Percentiles rank a stretch among this genome's conserved stretches.
Evolutionary conservation across 2,113 vertebrate species (phyloP).

Genomic region (Toxotes jaculatrix): DNA sequence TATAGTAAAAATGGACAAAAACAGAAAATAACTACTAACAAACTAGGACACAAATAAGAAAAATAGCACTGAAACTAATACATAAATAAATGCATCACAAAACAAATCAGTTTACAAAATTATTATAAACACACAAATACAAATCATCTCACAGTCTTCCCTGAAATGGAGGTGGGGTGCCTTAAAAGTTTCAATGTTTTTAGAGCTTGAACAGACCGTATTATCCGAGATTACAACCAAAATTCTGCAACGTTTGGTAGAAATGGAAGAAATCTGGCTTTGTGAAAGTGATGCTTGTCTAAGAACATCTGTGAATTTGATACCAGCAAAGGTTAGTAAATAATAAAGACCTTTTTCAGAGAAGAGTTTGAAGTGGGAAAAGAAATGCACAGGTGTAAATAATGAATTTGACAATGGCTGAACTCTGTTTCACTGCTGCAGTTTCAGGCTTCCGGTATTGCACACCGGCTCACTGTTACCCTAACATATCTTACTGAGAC

Average conservation of each 20-base stretch:
- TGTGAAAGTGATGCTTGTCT: neutral
- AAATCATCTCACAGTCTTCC: too few relatives aligned
- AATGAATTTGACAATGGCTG: neutral
- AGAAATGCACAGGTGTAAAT: too few relatives aligned
- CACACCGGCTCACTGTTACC: neutral
- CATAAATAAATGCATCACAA: neutral
- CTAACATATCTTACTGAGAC: neutral
- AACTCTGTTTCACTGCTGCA: neutral
- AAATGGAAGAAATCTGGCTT: too few relatives aligned
- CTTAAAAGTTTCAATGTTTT: neutral
- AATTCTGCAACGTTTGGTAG: too few relatives aligned
- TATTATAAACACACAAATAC: too few relatives aligned
- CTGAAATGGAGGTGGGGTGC: too few relatives aligned
- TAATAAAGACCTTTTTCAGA: neutral
- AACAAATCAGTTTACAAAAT: too few relatives aligned
- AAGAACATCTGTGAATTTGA: neutral
- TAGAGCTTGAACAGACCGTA: neutral
- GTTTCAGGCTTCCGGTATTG: neutral
- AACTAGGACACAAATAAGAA: neutral
- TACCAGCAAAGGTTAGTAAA: neutral
- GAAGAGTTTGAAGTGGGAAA: too few relatives aligned
- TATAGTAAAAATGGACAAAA: neutral
- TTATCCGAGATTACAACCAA: neutral
- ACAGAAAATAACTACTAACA: neutral
- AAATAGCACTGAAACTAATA: neutral